A percentile compares a stretch with the other conserved stretches of the same genome.
phyloP scores from a whole-genome alignment of 2,113 vertebrate species.

The Opisthocomus hoazin region DNA sequence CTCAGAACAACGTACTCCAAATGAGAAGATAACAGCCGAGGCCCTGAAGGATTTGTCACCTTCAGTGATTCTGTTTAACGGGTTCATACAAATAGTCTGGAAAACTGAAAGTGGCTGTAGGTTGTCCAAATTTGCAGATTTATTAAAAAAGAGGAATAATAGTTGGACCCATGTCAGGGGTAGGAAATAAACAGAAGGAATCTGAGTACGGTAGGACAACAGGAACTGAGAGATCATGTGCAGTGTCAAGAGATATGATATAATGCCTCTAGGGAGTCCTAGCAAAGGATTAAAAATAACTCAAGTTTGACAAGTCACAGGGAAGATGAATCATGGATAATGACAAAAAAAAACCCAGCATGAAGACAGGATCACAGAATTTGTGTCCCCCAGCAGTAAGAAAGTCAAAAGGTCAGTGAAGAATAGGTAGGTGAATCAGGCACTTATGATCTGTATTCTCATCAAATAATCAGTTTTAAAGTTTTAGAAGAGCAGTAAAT shows the following conservation, averaged over 20 bases:
- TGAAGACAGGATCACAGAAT: constrained; percentile 2
- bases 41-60: not conserved
- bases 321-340: constrained; percentile 46
- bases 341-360: constrained; percentile 37
- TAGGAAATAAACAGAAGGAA: not conserved
- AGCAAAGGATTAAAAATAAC: constrained; percentile 47
- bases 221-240: constrained; percentile 9
- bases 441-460: rapidly evolving
- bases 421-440: not conserved
- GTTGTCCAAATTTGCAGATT: not conserved
- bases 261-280: not conserved
- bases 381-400: not conserved
- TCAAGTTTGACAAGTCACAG: constrained; percentile 28
- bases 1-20: not conserved
- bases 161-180: not conserved
- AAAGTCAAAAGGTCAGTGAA: not conserved
- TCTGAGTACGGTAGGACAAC: not conserved
- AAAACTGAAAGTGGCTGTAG: not conserved
- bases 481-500: not conserved
- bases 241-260: constrained; percentile 37
- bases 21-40: not conserved
- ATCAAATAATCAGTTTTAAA: not conserved
- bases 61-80: not conserved
- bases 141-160: not conserved
- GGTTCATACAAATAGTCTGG: not conserved